Evolutionary conservation across 2,888 invertebrate genomes (phyloP).

Genomic region (Harpalus rubripes): DNA sequence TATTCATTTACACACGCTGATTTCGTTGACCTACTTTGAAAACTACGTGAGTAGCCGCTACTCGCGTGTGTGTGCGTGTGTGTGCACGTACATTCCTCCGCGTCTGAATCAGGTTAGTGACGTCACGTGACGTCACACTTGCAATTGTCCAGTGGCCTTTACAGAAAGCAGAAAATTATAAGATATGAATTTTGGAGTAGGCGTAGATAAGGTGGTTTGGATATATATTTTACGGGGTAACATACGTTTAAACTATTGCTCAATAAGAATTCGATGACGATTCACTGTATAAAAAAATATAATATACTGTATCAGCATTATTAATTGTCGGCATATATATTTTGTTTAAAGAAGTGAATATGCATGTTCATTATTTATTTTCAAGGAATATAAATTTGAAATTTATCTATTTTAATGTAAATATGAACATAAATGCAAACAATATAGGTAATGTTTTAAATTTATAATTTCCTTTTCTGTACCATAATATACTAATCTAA

Average conservation of each 20-base stretch:
- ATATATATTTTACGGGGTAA: not conserved
- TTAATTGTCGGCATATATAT: not conserved
- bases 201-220: not conserved
- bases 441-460: not conserved
- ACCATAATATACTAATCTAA: not conserved
- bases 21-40: slow-evolving; percentile 74
- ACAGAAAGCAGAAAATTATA: not conserved
- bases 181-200: not conserved
- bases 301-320: not conserved
- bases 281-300: slow-evolving; percentile 4
- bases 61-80: slow-evolving; percentile 1
- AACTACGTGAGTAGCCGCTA: slow-evolving; percentile 56
- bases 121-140: slow-evolving; percentile 72
- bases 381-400: not conserved
- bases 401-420: not conserved
- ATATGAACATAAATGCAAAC: not conserved
- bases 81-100: slow-evolving; percentile 76
- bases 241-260: not conserved
- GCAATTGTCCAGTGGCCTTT: slow-evolving; percentile 4
- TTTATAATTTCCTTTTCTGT: not conserved
- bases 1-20: slow-evolving; percentile 11
- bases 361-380: not conserved
- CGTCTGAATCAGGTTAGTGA: slow-evolving; percentile 77
- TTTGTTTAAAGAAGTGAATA: not conserved
- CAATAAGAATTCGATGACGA: not conserved